Base-by-base conservation (phyloP, 2,888 invertebrate genomes). In the Carabus problematicus region DNA sequence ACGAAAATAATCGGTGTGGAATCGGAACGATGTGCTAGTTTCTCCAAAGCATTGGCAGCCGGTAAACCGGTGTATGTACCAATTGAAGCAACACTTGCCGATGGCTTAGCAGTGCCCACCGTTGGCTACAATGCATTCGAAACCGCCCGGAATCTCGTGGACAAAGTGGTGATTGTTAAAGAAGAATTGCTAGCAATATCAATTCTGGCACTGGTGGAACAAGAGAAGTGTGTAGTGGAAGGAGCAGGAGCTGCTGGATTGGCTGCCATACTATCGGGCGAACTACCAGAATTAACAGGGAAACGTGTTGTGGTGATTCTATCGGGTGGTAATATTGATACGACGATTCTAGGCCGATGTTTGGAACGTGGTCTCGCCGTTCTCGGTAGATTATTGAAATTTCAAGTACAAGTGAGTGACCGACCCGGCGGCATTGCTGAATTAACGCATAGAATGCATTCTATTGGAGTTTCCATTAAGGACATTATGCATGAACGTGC, bases 401-500 rank as follows among this genome's bases (percentile, higher is more conserved):
- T 93, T 79, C 86, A 86, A 69, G 89, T 89, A 60, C 89, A 89
- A 1, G 88, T 92, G 7, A 90, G 88, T 76, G 94, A 94, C 82
- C 85, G 93, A 69, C 93, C 93, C 0, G 93, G 93, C 3, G 93
- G 91, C 14, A 91, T 94, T 71, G 88, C 92, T 0, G 93, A 94
- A 76, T 84, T 94, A 1, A 91, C 92, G 76, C 86, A 86, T 74
- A 82, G 91, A 41, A 84, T 94, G 55, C 85, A 89, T 0, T 84
- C 85, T 3, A 83, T 90, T 16, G 94, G 93, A 0, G 93, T 93
- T 12, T 90, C 91, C 58, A 93, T 97, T 72, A 96, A 96, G 80
- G 95, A 96, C 76, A 94, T 96, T 71, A 91, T 93, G 83, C 95
- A 96, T 79, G 96, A 97, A 78, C 85, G 96, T 58, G 95, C 96